These are phyloP conservation scores for Setophaga petechia DNA, from an alignment of 2,113 vertebrate genomes.

Conservation along the genomic window DNA sequence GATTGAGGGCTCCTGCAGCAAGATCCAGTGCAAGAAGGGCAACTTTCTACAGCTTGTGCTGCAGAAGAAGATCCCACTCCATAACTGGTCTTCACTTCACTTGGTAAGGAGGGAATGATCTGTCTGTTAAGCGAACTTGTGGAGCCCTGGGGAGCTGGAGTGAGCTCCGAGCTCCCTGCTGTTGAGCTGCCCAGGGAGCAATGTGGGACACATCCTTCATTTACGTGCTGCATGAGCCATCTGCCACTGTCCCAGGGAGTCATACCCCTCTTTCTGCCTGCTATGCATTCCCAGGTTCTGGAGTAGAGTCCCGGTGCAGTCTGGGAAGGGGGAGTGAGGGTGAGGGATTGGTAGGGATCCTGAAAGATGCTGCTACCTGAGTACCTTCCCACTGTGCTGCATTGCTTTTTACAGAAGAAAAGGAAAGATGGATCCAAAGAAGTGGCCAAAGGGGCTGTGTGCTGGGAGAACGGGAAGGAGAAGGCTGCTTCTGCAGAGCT, in stretches of 20 bases:
- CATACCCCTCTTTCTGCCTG: background rate
- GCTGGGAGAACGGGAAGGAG: conserved; percentile 80
- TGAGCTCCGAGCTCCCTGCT: background rate
- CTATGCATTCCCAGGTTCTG: background rate
- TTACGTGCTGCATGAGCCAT: background rate
- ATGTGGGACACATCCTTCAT: background rate
- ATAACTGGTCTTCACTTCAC: conserved; percentile 87
- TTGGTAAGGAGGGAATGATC: conserved; percentile 72
- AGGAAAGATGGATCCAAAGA: conserved; percentile 79
- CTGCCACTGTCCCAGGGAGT: background rate
- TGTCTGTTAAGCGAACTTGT: background rate
- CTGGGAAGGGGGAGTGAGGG: background rate
- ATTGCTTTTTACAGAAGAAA: conserved; percentile 79
- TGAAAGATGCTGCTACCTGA: background rate
- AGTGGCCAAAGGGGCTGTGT: conserved; percentile 12
- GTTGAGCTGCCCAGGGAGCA: background rate
- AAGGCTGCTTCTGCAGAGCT: conserved; percentile 20
- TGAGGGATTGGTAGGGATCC: background rate
- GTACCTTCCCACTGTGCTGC: background rate
- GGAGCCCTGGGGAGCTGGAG: background rate
- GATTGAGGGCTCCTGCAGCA: conserved; percentile 92
- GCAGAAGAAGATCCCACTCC: conserved; percentile 95
- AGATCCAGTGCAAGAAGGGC: conserved; percentile 88
- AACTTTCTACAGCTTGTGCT: conserved; percentile 87
- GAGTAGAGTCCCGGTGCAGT: background rate